These are phyloP conservation scores for Globodera ellingtonae DNA, from an alignment of 1,140 invertebrate genomes.

Conservation along the genomic window DNA sequence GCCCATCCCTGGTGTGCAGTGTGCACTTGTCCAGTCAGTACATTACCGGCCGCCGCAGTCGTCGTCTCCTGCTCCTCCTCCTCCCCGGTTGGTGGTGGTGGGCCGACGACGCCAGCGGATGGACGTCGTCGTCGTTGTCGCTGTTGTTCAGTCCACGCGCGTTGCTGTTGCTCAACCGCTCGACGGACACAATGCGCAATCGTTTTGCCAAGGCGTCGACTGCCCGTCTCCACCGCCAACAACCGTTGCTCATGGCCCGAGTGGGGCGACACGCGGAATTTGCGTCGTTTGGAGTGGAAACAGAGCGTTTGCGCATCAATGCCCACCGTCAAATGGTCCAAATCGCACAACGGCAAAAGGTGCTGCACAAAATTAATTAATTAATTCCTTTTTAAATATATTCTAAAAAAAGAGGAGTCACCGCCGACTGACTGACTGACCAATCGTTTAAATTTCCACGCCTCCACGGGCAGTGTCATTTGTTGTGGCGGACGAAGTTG, in stretches of 20 bases:
- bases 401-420: not conserved
- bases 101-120: not conserved
- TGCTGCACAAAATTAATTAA: not conserved
- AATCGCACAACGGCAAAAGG: slow-evolving; percentile 9
- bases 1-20: too few species aligned
- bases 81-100: not conserved
- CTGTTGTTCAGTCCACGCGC: not conserved
- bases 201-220: slow-evolving; percentile 33
- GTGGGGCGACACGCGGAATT: slow-evolving; percentile 16
- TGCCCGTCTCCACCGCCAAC: slow-evolving; percentile 43
- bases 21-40: too few species aligned
- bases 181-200: slow-evolving; percentile 29
- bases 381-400: not conserved
- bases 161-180: slow-evolving; percentile 25
- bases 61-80: not conserved
- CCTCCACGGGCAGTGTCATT: not conserved
- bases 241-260: slow-evolving; percentile 26
- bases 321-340: slow-evolving; percentile 29
- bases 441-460: not conserved
- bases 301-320: slow-evolving; percentile 34
- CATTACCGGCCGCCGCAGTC: too few species aligned
- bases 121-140: not conserved
- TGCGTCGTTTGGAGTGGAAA: slow-evolving; percentile 37
- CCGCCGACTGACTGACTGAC: not conserved
- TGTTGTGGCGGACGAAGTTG: not conserved